Evolutionary conservation across 1,140 invertebrate species (phyloP).

Genomic region (Conus ventricosus): DNA sequence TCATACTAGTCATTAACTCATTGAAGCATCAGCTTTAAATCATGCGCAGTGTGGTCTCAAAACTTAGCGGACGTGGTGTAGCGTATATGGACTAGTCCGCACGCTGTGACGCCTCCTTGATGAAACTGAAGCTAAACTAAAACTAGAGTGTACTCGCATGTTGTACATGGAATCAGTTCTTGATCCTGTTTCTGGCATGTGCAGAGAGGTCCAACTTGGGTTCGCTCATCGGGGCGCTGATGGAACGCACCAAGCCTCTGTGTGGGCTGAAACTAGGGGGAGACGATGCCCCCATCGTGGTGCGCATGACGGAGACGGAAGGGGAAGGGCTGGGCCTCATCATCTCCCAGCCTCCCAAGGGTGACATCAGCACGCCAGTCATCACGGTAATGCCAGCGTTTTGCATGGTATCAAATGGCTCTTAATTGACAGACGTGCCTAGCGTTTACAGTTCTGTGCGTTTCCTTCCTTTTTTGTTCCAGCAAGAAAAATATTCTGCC

Average conservation of each 20-base stretch:
- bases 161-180: background rate
- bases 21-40: too few relatives aligned
- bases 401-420: too few relatives aligned
- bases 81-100: too few relatives aligned
- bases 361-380: conserved; percentile 32
- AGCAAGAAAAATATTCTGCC: too few relatives aligned
- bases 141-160: background rate
- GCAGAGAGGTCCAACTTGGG: conserved; percentile 39
- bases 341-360: conserved; percentile 21
- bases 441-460: too few relatives aligned
- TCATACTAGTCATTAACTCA: too few relatives aligned
- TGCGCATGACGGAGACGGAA: conserved; percentile 22
- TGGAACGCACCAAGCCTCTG: conserved; percentile 53
- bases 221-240: conserved; percentile 48
- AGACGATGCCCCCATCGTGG: conserved; percentile 29
- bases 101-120: too few relatives aligned
- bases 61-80: too few relatives aligned
- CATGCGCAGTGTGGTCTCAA: too few relatives aligned
- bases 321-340: conserved; percentile 9
- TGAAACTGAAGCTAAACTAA: too few relatives aligned
- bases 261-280: conserved; percentile 47
- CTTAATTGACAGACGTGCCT: too few relatives aligned
- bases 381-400: conserved; percentile 9
- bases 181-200: background rate
- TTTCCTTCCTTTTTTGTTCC: too few relatives aligned